Conservation (phyloP, 1,140 invertebrate species). For the Drosophila ambigua region DNA sequence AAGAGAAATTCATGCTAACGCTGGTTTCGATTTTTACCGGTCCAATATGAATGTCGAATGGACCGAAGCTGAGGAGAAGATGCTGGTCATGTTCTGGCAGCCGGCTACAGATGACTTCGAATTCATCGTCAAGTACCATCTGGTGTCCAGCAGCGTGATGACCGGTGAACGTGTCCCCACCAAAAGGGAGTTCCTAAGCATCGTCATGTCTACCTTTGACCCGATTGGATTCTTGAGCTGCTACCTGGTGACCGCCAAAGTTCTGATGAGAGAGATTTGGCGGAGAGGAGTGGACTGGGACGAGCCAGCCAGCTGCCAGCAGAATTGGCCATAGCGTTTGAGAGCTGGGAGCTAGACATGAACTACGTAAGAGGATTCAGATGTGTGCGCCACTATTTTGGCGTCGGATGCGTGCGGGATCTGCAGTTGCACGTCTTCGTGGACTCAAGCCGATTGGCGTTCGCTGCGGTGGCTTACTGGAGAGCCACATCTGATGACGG, state of each 20-base stretch:
- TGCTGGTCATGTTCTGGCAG: slow-evolving; percentile 18
- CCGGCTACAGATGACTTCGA: slow-evolving; percentile 12
- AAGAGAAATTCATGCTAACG: slow-evolving; percentile 1
- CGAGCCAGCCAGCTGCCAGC: neutral
- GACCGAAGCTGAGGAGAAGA: neutral
- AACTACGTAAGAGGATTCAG: no score
- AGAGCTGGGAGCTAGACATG: no score
- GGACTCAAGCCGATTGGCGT: no score
- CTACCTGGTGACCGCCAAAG: neutral
- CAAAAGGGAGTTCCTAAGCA: slow-evolving; percentile 7
- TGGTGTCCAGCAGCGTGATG: slow-evolving; percentile 5
- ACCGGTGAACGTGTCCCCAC: neutral
- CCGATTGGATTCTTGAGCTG: neutral
- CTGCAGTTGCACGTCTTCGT: no score
- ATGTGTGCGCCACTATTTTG: no score
- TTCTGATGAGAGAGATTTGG: neutral
- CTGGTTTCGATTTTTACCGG: slow-evolving; percentile 3
- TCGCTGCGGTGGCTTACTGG: no score
- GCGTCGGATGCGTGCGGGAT: no score
- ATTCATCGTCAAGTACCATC: slow-evolving; percentile 12
- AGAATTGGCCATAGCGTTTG: neutral
- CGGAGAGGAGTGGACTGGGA: neutral
- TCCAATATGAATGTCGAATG: neutral
- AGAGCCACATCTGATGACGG: no score
- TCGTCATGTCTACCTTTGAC: neutral